Conservation (phyloP, 2,113 vertebrate species). For the Capra hircus region DNA sequence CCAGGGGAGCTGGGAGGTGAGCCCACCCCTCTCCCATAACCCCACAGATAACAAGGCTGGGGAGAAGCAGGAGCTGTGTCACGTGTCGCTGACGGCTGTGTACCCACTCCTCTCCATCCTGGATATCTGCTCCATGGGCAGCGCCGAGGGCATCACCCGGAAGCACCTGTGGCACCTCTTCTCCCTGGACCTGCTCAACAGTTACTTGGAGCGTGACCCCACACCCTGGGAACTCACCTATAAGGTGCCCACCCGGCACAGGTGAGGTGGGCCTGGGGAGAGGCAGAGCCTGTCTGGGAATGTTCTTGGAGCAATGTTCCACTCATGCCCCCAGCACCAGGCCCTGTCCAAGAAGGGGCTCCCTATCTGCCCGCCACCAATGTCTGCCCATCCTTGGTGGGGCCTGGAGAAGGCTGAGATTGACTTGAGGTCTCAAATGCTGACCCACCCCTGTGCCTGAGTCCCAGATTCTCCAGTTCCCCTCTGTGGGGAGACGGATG, state of each 20-base stretch:
- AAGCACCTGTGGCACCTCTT: conserved; percentile 88
- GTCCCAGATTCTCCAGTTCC: background rate
- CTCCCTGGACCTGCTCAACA: conserved; percentile 88
- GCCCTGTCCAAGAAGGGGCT: background rate
- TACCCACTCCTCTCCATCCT: conserved; percentile 85
- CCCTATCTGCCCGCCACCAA: background rate
- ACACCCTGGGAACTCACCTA: conserved; percentile 82
- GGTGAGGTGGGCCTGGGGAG: conserved; percentile 72
- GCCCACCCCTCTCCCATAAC: background rate
- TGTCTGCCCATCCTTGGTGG: background rate
- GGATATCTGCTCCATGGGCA: conserved; percentile 81
- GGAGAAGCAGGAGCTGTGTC: conserved; percentile 78
- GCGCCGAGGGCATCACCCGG: conserved; percentile 81
- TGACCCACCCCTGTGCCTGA: background rate
- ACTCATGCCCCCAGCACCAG: background rate
- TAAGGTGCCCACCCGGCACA: conserved; percentile 85
- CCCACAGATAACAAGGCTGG: conserved; percentile 33
- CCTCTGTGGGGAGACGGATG: background rate
- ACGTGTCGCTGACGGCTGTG: conserved; percentile 79
- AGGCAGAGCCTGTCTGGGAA: background rate
- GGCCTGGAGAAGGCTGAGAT: background rate
- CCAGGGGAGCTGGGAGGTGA: background rate
- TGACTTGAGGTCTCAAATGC: background rate
- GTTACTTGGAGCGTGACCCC: conserved; percentile 81
- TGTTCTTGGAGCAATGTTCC: background rate